These are phyloP conservation scores for Hedychridium roseum DNA, from an alignment of 2,888 invertebrate genomes.

Conservation along the genomic window DNA sequence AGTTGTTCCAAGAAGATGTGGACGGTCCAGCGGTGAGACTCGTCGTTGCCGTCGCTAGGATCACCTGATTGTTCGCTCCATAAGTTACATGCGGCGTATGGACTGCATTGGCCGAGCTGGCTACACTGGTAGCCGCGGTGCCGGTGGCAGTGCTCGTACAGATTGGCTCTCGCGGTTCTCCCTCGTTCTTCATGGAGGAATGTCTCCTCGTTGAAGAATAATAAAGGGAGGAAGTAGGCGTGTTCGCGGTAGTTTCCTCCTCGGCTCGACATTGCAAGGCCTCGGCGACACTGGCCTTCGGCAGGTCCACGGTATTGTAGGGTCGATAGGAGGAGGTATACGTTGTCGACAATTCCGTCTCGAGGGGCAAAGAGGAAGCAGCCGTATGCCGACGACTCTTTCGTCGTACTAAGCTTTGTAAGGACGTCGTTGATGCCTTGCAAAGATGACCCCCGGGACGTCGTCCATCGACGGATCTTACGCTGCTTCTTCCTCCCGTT, in stretches of 20 bases:
- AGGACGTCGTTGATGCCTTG: too few species aligned
- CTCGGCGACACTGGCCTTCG: conserved; percentile 12
- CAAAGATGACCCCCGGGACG: neutral
- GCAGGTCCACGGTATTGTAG: conserved; percentile 8
- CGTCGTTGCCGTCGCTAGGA: neutral
- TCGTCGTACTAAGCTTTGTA: conserved; percentile 29
- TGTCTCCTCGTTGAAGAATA: too few species aligned
- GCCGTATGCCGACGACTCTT: conserved; percentile 24
- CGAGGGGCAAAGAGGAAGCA: conserved; percentile 29
- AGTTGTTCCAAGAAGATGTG: conserved; percentile 41
- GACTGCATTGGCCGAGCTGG: neutral
- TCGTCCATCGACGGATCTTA: conserved; percentile 10
- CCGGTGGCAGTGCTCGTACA: conserved; percentile 7
- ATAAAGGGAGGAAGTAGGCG: conserved; percentile 36
- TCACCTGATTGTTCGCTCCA: neutral
- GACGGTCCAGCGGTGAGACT: conserved; percentile 33
- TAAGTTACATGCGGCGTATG: too few species aligned
- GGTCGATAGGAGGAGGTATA: conserved; percentile 23
- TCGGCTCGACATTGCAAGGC: conserved; percentile 22
- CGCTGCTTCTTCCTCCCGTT: conserved; percentile 13
- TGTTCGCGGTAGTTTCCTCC: conserved; percentile 24
- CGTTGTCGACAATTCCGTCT: conserved; percentile 25
- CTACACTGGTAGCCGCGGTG: conserved; percentile 2
- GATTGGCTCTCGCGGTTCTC: too few species aligned
- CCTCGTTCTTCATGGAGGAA: too few species aligned